Percentiles rank a stretch among this genome's conserved stretches.
Evolutionary conservation across 2,888 invertebrate species (phyloP).

Genomic region (Nomada goodeniana): DNA sequence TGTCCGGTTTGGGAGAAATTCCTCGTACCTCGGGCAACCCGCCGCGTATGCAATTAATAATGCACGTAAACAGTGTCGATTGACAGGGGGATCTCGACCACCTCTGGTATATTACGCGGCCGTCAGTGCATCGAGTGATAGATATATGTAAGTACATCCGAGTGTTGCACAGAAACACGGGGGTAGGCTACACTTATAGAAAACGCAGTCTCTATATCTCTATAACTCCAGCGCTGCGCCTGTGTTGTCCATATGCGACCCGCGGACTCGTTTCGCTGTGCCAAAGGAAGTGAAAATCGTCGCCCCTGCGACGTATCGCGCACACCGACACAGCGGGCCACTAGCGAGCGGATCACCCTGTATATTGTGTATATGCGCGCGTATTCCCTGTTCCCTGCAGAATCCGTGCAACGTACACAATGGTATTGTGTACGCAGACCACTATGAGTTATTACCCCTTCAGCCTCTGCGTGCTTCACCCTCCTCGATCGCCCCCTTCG

Average conservation of each 20-base stretch:
- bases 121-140: slow-evolving; percentile 30
- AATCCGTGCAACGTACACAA: slow-evolving; percentile 82
- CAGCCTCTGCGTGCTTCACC: slow-evolving; percentile 73
- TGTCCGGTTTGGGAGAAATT: slow-evolving; percentile 21
- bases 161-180: slow-evolving; percentile 45
- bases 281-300: too few species aligned
- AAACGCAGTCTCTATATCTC: slow-evolving; percentile 17
- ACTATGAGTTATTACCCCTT: slow-evolving; percentile 82
- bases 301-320: too few species aligned
- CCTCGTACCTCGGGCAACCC: slow-evolving; percentile 14
- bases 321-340: too few species aligned
- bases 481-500: slow-evolving; percentile 64
- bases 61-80: slow-evolving; percentile 43
- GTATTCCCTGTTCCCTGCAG: slow-evolving; percentile 79
- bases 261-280: too few species aligned
- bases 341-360: too few species aligned
- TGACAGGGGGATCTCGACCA: neutral
- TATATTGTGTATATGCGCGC: slow-evolving; percentile 29
- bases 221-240: neutral
- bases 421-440: slow-evolving; percentile 81
- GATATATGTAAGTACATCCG: slow-evolving; percentile 31
- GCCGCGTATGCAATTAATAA: slow-evolving; percentile 32
- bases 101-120: slow-evolving; percentile 43
- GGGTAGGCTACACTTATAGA: slow-evolving; percentile 43
- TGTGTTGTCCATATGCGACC: too few species aligned